These are phyloP conservation scores for Lingula anatina DNA, from an alignment of 2,888 invertebrate species.

Conservation along the genomic window DNA sequence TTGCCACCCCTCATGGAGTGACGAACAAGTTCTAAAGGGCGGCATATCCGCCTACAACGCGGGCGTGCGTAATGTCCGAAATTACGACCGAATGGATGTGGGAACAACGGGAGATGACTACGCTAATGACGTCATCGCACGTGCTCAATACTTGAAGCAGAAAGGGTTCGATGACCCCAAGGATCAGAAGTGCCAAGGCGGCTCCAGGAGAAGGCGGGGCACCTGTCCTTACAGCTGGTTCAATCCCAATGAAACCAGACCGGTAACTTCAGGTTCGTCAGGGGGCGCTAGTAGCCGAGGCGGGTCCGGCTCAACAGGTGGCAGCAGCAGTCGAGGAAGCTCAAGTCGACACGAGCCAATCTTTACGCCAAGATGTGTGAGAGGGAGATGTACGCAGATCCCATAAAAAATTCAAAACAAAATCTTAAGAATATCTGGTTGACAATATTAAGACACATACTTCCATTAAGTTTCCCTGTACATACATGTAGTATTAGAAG, in stretches of 20 bases:
- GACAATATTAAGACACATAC: no score
- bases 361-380: no score
- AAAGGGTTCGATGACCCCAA: slow-evolving; percentile 7
- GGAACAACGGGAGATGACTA: slow-evolving; percentile 14
- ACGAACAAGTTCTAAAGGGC: slow-evolving; percentile 1
- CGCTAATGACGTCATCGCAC: slow-evolving; percentile 14
- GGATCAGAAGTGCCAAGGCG: background rate
- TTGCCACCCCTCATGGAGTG: background rate
- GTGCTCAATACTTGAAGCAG: slow-evolving; percentile 10
- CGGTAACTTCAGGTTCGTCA: background rate
- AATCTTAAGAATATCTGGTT: no score
- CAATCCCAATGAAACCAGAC: background rate
- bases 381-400: no score
- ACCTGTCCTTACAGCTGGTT: background rate
- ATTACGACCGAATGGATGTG: slow-evolving; percentile 9
- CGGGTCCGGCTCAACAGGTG: no score
- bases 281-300: background rate
- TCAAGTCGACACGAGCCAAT: no score
- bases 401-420: no score
- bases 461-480: no score
- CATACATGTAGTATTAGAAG: no score
- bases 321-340: no score
- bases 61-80: slow-evolving; percentile 11
- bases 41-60: slow-evolving; percentile 16
- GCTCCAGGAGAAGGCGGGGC: background rate